Evolutionary conservation across 2,113 vertebrate genomes (phyloP), one percentile per base, ranked within the genome.

Genomic region (Prunella fulvescens): DNA sequence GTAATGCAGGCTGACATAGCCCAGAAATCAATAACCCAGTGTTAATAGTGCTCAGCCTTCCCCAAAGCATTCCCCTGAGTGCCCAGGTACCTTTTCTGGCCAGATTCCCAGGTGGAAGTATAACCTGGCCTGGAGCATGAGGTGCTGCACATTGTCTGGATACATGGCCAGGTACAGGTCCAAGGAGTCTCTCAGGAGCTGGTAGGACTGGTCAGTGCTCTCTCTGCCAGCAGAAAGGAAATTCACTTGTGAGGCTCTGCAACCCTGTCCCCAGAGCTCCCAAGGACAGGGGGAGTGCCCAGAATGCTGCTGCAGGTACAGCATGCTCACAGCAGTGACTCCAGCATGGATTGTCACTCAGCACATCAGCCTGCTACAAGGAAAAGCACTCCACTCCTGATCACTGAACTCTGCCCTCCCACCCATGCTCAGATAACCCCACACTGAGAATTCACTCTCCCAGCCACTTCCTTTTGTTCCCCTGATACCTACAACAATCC

Each of bases 51-150:
- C 64, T 90, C 42, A 81, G 73, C 44, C 65, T 39, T 28, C 25
- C 56, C 89, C 62, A 69, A 19, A 85, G 69, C 77, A 96, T 20
- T 50, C 6, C 12, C 77, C 91, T n/a, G 66, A 89, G 71, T 77
- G 54, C 77, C 31, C 64, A 96, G 93, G 96, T 97, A 99, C 99
- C 99, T 99, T 99, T 98, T 99, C 99, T 93, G 99, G 99, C 99
- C 99, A 99, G 97, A 99, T 99, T 87, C 99, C 99, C 96, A 99
- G 97, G 93, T 99, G 99, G 98, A 99, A 99, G 97, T 99, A 99
- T 15, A 99, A 97, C 65, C 99, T 98, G 58, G 99, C 99, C 88
- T 99, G 99, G 73, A 99, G 98, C 95, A 99, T 98, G 66, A 99
- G 98, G 48, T 99, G 99, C 97, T 99, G 99, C 93, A 99, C 99